Evolutionary conservation across 2,888 invertebrate species (phyloP), one percentile per base, ranked within the genome.

Genomic region (Germaria angustata): DNA sequence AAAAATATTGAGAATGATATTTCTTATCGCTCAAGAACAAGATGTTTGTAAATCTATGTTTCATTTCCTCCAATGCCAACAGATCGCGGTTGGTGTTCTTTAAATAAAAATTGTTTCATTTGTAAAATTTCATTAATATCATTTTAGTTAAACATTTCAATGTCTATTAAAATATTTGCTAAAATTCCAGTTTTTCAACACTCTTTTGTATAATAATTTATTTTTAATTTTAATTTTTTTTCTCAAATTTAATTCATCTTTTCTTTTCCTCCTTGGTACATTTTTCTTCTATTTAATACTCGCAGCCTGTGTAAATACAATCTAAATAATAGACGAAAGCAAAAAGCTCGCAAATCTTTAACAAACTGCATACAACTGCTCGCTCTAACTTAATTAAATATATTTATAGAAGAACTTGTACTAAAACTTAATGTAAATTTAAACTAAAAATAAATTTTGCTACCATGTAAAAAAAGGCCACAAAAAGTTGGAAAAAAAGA

Each of bases 251-350:
- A 34, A 15, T 46, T 71, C 9, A 15, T 51, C 53, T 55, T 41
- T 59, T 15, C 9, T 57, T 22, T 36, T 44, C 57, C n/a, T 17
- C 9, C 20, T 32, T 46, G 57, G 9, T 34, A 36, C 32, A 69
- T 49, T 53, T 41, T 20, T 53, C 5, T 77, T 65, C 51, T 41
- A 22, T 53, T 34, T 65, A 71, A 53, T 15, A 51, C 75, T 75
- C 82, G 53, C 61, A 76, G 71, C 65, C 71, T 75, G 75, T 82
- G 82, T 82, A 82, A 82, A 82, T 82, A 79, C 36, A 66, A 75
- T 39, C 28, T n/a, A 41, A 61, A 72, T 68, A 71, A 41, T 44
- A 55, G 44, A 55, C 22, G 22, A 51, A 22, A 46, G 15, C 22
- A 69, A 80, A 66, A 61, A 51, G 13, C 41, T 66, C 46, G 55